A percentile compares a stretch with the other conserved stretches of the same genome.
These are phyloP conservation scores for Leptodactylus fuscus DNA, from an alignment of 2,113 vertebrate genomes.

Conservation along the genomic window DNA sequence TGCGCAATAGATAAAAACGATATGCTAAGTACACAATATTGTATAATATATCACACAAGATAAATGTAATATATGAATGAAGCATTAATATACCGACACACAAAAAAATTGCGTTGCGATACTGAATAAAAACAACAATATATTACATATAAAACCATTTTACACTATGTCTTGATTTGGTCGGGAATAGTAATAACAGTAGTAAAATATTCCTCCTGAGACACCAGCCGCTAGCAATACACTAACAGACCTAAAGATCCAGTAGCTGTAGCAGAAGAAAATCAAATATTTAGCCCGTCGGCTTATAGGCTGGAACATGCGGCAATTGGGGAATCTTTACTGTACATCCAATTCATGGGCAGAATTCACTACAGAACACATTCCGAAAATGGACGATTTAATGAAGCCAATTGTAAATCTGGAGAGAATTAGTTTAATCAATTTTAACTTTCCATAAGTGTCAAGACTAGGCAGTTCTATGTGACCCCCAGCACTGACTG, in stretches of 20 bases:
- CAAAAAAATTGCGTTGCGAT: no score
- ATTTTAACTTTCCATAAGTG: slow-evolving; percentile 1
- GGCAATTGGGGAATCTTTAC: not conserved
- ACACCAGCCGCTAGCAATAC: not conserved
- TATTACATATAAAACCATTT: not conserved
- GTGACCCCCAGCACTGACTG: not conserved
- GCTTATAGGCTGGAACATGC: not conserved
- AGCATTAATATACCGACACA: no score
- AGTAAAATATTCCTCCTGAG: slow-evolving; percentile 2
- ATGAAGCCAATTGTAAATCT: slow-evolving; percentile 15
- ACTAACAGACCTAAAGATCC: not conserved
- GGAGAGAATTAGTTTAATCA: slow-evolving; percentile 18
- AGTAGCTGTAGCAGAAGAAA: not conserved
- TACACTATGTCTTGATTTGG: not conserved
- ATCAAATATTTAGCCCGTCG: not conserved
- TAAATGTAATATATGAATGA: no score
- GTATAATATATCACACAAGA: no score
- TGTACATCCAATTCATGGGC: not conserved
- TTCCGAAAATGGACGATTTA: not conserved
- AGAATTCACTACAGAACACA: not conserved
- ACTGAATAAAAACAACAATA: no score
- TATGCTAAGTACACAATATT: no score
- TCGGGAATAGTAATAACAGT: not conserved
- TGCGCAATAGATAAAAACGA: no score
- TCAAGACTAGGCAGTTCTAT: not conserved